A percentile compares a stretch with the other conserved stretches of the same genome.
phyloP scores from a whole-genome alignment of 2,797 vertebrate species.

The Clarias platycephalus region DNA sequence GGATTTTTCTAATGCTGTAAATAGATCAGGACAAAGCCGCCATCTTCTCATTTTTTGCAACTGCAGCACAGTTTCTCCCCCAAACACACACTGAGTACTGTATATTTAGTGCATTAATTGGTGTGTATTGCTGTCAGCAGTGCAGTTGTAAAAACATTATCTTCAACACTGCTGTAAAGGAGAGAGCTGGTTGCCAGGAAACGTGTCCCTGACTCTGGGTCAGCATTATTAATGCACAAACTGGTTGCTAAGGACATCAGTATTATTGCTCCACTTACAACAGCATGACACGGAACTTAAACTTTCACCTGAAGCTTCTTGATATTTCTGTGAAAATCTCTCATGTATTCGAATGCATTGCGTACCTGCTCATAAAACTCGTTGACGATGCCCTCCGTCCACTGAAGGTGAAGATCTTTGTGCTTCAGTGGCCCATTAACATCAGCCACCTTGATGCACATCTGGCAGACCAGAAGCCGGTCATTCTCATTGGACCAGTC shows the following conservation, averaged over 20 bases:
- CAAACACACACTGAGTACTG: not conserved
- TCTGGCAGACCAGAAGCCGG: slow-evolving; percentile 93
- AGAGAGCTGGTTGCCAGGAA: slow-evolving; percentile 43
- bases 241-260: slow-evolving; percentile 5
- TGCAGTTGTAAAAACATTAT: slow-evolving; percentile 25
- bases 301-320: not conserved
- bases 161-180: slow-evolving; percentile 25
- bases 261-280: slow-evolving; percentile 18
- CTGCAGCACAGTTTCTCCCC: slow-evolving; percentile 28
- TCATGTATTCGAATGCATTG: not conserved
- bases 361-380: slow-evolving; percentile 98
- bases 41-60: slow-evolving; percentile 34
- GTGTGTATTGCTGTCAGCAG: slow-evolving; percentile 26
- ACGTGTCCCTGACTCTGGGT: slow-evolving; percentile 24
- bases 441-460: slow-evolving; percentile 98
- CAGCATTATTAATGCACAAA: slow-evolving; percentile 24
- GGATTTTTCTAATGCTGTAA: slow-evolving; percentile 7
- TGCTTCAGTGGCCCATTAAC: slow-evolving; percentile 95
- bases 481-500: slow-evolving; percentile 98
- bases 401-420: slow-evolving; percentile 93
- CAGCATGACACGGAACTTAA: not conserved
- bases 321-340: not conserved
- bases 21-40: slow-evolving; percentile 47
- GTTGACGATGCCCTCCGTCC: slow-evolving; percentile 97
- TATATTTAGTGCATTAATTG: slow-evolving; percentile 1